Evolutionary conservation across 1,140 invertebrate species (phyloP), one percentile per base, ranked within the genome.

Genomic region (Cydia strobilella): DNA sequence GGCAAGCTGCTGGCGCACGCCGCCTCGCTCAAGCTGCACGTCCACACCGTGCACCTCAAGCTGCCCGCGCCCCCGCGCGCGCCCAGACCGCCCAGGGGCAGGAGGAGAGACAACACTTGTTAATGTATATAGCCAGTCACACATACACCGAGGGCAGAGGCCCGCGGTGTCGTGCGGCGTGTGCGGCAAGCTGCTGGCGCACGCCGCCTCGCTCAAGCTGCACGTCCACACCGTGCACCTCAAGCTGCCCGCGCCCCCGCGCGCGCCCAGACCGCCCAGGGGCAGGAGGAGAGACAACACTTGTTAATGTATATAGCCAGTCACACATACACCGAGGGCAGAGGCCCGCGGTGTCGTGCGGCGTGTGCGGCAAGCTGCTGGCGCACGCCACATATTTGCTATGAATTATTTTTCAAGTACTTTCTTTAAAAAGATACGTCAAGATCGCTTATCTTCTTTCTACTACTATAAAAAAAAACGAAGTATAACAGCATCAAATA

Each of bases 1-100:
- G 63, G 63, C 27, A 66, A 66, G 63, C 27, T 66, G 13, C 63
- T 66, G 5, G 63, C 63, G 23, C 63, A 66, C 15, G 63, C 63
- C 10, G 63, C 63, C 12, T 66, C 63, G 2, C 27, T 66, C 27
- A 66, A 66, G 27, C 63, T 66, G 27, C 63, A 66, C 63, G 27
- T 66, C 12, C 13, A 31, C 12, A 66, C 27, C 31, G 63, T 66
- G 31, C 63, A 66, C 27, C 63, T 66, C 27, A 66, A 66, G 15
- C 27, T 66, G 63, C 63, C 63, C 25, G 63, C 25, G 25, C 25
- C 63, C 12, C 63, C 63, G 63, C 63, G 25, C 1, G 25, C 63
- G 63, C 45, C 45, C 7, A 1, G 45, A 9, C 45, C 25, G 25
- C 25, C 25, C 1, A n/a, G n/a, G n/a, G n/a, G n/a, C n/a, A n/a